Evolutionary conservation across 2,888 invertebrate species (phyloP).

Genomic region (Chouioia cunea): DNA sequence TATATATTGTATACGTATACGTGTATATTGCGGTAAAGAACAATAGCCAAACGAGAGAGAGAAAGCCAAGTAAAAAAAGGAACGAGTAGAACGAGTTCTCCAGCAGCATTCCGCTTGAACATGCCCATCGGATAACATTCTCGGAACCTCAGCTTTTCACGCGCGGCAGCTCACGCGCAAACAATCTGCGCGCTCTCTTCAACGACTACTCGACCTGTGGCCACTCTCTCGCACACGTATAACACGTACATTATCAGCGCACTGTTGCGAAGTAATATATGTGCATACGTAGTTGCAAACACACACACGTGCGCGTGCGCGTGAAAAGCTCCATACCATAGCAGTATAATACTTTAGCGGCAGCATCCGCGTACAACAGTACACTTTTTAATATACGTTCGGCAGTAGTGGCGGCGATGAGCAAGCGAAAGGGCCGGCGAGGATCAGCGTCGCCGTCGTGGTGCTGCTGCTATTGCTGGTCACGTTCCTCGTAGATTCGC

Average conservation of each 20-base stretch:
- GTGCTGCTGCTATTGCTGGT: not conserved
- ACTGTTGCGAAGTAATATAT: constrained; percentile 10
- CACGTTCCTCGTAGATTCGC: not conserved
- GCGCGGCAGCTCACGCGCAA: not conserved
- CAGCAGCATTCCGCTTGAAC: no score
- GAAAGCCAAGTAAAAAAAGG: not conserved
- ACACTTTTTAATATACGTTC: not conserved
- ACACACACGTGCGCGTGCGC: not conserved
- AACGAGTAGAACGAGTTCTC: not conserved
- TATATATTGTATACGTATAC: no score
- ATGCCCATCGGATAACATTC: no score
- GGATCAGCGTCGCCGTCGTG: constrained; percentile 2
- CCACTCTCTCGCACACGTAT: not conserved
- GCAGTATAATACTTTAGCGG: not conserved
- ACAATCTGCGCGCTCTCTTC: not conserved
- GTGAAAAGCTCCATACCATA: no score
- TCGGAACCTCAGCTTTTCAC: no score
- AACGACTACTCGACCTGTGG: no score
- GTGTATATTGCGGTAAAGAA: no score
- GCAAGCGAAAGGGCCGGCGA: constrained; percentile 21
- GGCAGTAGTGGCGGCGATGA: constrained; percentile 15
- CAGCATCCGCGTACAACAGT: not conserved
- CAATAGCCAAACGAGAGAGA: not conserved
- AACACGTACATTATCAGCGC: not conserved
- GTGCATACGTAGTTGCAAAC: no score